Evolutionary conservation across 1,140 invertebrate genomes (phyloP), one percentile per base, ranked within the genome.

Genomic region (Hycleus phaleratus): DNA sequence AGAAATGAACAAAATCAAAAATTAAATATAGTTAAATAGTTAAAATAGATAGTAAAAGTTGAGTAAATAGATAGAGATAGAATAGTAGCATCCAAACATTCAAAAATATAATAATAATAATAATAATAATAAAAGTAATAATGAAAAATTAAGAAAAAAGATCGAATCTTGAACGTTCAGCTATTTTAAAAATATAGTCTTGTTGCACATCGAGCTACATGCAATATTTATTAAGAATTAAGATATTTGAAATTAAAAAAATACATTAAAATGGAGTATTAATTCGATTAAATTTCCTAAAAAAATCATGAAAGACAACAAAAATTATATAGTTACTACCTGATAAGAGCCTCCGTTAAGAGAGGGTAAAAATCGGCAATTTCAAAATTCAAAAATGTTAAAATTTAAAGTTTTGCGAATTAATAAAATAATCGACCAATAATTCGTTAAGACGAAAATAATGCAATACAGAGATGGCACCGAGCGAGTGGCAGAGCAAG

Each of bases 401-500:
- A 18, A 18, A 18, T 18, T 18, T 18, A 1, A 18, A 18, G 18
- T 18, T 18, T 18, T 18, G 18, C 18, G 18, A 18, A 18, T 44
- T 45, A 53, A 32, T n/a, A 47, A 56, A 47, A 56, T 12, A 46
- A 46, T 46, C 45, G n/a, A 18, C 18, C 7, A 11, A 26, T 18
- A n/a, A 12, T 26, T 55, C 43, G 56, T 51, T 39, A 53, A 26
- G 48, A 50, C 9, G 39, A 59, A 49, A 42, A 9, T 12, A 52
- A 54, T 46, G 47, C 52, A 55, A 38, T 38, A 55, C 52, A 55
- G 38, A 54, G 40, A 58, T 51, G 50, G 46, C 48, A 59, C 57
- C 58, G 58, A 65, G 58, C 56, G 65, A 71, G 67, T 71, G 71
- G 64, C 74, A 74, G 70, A 75, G 62, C 64, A 67, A 71, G 69